Conservation (phyloP, 2,113 vertebrate genomes). For the Puma concolor region DNA sequence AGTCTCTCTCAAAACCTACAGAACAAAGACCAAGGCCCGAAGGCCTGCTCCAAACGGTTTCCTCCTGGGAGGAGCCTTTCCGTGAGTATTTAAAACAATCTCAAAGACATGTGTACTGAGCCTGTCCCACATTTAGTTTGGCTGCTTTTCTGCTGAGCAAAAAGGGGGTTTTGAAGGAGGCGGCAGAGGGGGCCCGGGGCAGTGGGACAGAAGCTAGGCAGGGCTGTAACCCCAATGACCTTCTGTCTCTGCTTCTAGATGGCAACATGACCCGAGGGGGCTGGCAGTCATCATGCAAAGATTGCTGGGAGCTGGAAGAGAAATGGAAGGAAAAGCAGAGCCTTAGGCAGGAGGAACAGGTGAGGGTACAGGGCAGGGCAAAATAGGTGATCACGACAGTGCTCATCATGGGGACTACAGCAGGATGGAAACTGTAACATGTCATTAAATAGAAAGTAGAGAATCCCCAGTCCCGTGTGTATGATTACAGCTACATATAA, state of each 20-base stretch:
- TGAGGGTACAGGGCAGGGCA: neutral
- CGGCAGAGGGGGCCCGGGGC: too few species aligned
- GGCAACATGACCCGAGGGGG: neutral
- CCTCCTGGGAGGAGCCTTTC: neutral
- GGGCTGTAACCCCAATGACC: neutral
- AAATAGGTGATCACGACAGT: accelerated
- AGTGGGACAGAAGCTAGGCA: too few species aligned
- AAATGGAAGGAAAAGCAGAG: neutral
- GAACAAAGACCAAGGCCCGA: neutral
- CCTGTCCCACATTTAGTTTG: neutral
- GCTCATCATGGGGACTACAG: neutral
- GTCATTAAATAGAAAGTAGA: neutral
- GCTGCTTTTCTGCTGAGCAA: neutral
- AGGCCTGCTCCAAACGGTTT: neutral
- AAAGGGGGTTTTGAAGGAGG: neutral
- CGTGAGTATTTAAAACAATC: neutral
- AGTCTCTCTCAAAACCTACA: neutral
- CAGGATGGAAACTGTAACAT: neutral
- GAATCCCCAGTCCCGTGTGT: neutral
- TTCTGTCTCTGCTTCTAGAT: neutral
- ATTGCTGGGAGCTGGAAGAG: neutral
- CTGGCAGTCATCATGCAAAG: neutral
- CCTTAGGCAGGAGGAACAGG: neutral
- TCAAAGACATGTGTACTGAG: neutral
- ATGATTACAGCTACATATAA: neutral